Percentiles rank a stretch among this genome's conserved stretches.
These are phyloP conservation scores for Andrena chrysosceles DNA, from an alignment of 2,888 invertebrate species.

Conservation along the genomic window DNA sequence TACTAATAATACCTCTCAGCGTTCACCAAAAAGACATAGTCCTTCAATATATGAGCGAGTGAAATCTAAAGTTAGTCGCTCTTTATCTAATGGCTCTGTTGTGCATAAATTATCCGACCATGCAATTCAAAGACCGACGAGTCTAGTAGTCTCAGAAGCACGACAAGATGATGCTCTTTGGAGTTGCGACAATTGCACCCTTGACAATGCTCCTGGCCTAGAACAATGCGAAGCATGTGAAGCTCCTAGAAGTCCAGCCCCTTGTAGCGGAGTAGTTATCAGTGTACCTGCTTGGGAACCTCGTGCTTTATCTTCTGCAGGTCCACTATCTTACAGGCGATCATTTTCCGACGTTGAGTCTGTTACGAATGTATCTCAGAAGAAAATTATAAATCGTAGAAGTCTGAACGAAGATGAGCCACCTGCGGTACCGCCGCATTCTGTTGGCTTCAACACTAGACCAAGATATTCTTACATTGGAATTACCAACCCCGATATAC, in stretches of 20 bases:
- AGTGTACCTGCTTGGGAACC: constrained; percentile 85
- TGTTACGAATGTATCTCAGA: constrained; percentile 84
- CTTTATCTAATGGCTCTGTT: constrained; percentile 89
- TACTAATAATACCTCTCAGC: constrained; percentile 79
- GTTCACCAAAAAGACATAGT: constrained; percentile 86
- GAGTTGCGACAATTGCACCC: constrained; percentile 91
- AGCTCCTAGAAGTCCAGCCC: constrained; percentile 87
- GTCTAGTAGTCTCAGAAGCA: constrained; percentile 87
- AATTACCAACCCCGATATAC: constrained; percentile 82
- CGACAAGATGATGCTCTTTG: constrained; percentile 84
- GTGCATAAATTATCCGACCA: constrained; percentile 87
- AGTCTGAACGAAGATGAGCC: constrained; percentile 87
- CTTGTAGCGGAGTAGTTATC: constrained; percentile 85
- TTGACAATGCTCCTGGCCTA: constrained; percentile 89
- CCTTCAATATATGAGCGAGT: constrained; percentile 85
- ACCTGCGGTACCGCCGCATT: constrained; percentile 86
- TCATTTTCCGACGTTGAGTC: constrained; percentile 85
- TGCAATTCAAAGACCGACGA: constrained; percentile 86
- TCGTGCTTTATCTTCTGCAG: constrained; percentile 81
- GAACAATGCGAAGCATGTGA: constrained; percentile 92
- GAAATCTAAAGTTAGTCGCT: constrained; percentile 87
- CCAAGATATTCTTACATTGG: constrained; percentile 83
- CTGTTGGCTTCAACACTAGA: constrained; percentile 81
- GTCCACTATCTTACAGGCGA: constrained; percentile 82
- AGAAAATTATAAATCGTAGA: constrained; percentile 84